Base-by-base conservation (phyloP, 2,888 invertebrate genomes). In the Timema podura region DNA sequence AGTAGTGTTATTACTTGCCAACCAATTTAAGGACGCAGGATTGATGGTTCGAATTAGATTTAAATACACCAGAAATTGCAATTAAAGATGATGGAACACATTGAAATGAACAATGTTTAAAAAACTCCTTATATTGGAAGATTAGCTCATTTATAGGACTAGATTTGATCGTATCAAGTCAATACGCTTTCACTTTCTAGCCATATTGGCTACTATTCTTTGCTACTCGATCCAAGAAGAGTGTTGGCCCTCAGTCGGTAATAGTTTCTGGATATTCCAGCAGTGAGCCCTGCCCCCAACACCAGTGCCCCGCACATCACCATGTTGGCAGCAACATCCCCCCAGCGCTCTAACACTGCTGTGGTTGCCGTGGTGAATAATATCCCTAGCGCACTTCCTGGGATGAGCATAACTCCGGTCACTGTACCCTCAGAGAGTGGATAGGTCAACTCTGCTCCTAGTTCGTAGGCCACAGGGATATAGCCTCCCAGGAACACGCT, bases 371-470 rank as follows among this genome's bases (percentile, higher is more conserved):
- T n/a, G n/a, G 61, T 61, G 30, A 30, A 7, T 9, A 30, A 6
- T 30, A 11, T 44, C 44, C 61, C 61, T 45, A 61, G 16, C 10
- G 45, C 10, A 45, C 45, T 61, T 30, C 44, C 61, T 8, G 61
- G 61, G 61, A 61, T 61, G 30, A 61, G 61, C 61, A 61, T 10
- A 1, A 61, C 44, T 30, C 61, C 16, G 61, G 44, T 45, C 61
- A 61, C 45, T 7, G 61, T 61, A 45, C 61, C 45, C 30, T 61
- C 61, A 5, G 61, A 61, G 44, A 61, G 44, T 10, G 61, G 61
- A 45, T 61, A 61, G 10, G 61, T 61, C 61, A 61, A 30, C 61
- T 61, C 61, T 6, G 61, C 61, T 45, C 44, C 16, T 44, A 61
- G 10, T 45, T 61, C 61, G 61, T 44, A 61, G 44, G 61, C 8